Percentiles rank a stretch among this genome's conserved stretches.
These are phyloP conservation scores for Onychomys arenicola DNA, from an alignment of 2,797 vertebrate species.

Conservation along the genomic window DNA sequence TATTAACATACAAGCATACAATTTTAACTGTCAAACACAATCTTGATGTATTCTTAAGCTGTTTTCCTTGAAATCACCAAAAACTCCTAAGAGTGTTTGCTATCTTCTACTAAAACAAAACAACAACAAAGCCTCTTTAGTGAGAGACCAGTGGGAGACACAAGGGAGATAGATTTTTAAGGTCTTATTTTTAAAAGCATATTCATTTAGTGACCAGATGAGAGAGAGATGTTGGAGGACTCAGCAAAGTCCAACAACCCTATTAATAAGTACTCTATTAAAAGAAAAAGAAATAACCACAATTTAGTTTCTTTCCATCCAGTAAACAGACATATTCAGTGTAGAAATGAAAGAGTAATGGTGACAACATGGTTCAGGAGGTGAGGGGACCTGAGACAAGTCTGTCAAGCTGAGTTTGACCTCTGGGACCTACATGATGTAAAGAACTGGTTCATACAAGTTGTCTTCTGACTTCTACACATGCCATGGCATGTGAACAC, in stretches of 20 bases:
- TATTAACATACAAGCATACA: conserved; percentile 25
- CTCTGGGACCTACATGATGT: not conserved
- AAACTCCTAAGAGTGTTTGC: conserved; percentile 21
- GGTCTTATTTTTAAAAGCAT: conserved; percentile 56
- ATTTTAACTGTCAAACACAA: conserved; percentile 24
- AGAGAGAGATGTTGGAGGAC: not conserved
- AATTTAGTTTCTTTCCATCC: conserved; percentile 18
- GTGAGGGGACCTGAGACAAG: not conserved
- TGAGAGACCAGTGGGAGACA: conserved; percentile 42
- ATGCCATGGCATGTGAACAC: not conserved
- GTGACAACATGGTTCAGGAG: not conserved
- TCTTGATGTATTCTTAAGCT: conserved; percentile 62
- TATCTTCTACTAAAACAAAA: not conserved
- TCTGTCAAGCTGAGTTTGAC: not conserved
- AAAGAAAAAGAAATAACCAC: conserved; percentile 34
- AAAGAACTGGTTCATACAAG: too few relatives aligned
- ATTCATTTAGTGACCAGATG: not conserved
- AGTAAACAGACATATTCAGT: conserved; percentile 33
- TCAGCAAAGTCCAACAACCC: not conserved
- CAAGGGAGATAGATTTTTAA: not conserved
- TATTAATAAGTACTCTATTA: conserved; percentile 36
- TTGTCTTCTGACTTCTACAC: not conserved
- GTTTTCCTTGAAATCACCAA: conserved; percentile 2
- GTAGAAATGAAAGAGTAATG: not conserved
- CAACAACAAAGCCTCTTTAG: not conserved